A percentile compares a stretch with the other conserved stretches of the same genome.
Conservation (phyloP, 1,140 invertebrate genomes). For the Drusus annulatus region DNA sequence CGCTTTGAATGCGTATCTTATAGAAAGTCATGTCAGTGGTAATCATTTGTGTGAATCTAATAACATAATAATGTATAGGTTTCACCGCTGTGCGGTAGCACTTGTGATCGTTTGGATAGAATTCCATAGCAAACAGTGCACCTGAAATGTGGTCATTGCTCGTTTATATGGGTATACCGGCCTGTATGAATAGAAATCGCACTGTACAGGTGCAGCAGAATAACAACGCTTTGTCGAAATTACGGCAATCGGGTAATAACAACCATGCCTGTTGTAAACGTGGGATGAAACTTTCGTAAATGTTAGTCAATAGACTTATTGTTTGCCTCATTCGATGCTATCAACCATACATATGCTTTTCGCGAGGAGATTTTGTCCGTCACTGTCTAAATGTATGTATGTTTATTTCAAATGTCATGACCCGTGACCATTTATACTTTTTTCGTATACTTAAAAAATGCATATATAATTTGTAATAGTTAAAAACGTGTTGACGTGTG, state of each 20-base stretch:
- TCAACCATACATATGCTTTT: not conserved
- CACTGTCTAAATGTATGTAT: not conserved
- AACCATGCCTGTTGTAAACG: not conserved
- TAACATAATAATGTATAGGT: too few relatives aligned
- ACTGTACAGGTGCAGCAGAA: not conserved
- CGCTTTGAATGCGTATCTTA: too few relatives aligned
- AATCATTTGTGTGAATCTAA: too few relatives aligned
- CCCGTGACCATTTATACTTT: not conserved
- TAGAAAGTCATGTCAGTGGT: too few relatives aligned
- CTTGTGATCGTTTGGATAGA: too few relatives aligned
- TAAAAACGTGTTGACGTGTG: too few relatives aligned
- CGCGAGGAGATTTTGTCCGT: not conserved
- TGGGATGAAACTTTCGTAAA: conserved; percentile 7
- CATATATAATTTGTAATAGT: too few relatives aligned
- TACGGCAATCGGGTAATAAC: not conserved
- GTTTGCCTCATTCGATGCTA: not conserved
- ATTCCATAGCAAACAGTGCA: too few relatives aligned
- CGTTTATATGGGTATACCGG: not conserved
- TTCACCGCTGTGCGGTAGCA: too few relatives aligned
- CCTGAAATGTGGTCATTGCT: too few relatives aligned
- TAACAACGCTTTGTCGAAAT: not conserved
- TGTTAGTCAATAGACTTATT: conserved; percentile 4
- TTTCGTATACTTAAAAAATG: too few relatives aligned
- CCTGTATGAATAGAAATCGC: not conserved
- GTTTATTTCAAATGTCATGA: not conserved